phyloP scores from a whole-genome alignment of 30 jellyfish, hydroid and myxozoan species.

The Cassiopea xamachana region DNA sequence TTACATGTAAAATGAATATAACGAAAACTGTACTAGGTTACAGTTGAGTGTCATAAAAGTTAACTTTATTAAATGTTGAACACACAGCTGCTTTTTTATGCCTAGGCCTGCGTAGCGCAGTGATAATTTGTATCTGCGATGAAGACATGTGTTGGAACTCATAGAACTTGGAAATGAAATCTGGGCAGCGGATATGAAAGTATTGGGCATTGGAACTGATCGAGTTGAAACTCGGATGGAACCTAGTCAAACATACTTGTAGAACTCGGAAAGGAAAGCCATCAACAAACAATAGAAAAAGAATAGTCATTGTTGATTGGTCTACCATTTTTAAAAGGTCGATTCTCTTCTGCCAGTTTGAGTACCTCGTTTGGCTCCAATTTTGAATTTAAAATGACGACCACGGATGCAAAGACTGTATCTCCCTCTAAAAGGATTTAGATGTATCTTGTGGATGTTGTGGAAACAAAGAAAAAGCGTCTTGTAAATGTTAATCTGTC shows the following conservation, averaged over 20 bases:
- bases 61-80: neutral
- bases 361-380: neutral
- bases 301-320: neutral
- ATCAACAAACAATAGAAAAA: neutral
- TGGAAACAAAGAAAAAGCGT: neutral
- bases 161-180: slow-evolving; percentile 19
- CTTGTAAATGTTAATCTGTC: neutral
- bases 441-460: neutral
- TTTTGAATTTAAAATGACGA: neutral
- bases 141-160: slow-evolving; percentile 3
- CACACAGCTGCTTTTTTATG: neutral
- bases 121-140: neutral
- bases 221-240: slow-evolving; percentile 28
- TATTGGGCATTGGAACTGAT: slow-evolving; percentile 22
- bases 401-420: neutral
- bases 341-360: neutral
- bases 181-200: slow-evolving; percentile 16
- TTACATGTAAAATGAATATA: neutral
- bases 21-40: neutral
- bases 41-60: neutral
- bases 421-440: neutral
- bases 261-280: neutral
- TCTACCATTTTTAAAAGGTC: neutral
- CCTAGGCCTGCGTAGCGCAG: slow-evolving; percentile 15
- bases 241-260: slow-evolving; percentile 13